Conservation (phyloP, 2,888 invertebrate species). For the Adineta ricciae region DNA sequence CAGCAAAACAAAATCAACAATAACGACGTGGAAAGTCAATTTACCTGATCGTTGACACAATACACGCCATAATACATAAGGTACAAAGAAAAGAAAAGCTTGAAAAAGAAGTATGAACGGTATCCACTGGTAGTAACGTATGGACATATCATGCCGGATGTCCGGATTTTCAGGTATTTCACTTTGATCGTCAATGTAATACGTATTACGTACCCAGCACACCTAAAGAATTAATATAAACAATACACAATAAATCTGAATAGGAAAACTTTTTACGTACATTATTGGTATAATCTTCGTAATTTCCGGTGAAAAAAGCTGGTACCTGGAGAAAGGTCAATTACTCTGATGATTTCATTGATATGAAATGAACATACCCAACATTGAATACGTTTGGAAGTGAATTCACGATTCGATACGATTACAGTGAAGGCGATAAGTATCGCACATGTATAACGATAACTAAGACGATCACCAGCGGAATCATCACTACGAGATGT, state of each 20-base stretch:
- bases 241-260: too few species aligned
- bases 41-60: constrained; percentile 28
- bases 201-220: constrained; percentile 33
- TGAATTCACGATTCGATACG: background rate
- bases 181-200: constrained; percentile 27
- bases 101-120: constrained; percentile 33
- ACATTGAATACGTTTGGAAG: background rate
- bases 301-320: constrained; percentile 24
- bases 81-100: constrained; percentile 33
- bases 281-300: constrained; percentile 34
- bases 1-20: background rate
- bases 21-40: too few species aligned
- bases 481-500: constrained; percentile 21
- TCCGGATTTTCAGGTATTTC: constrained; percentile 30
- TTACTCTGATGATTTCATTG: background rate
- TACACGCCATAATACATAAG: constrained; percentile 33
- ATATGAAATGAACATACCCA: background rate
- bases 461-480: background rate
- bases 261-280: background rate
- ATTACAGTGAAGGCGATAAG: background rate
- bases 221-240: too few species aligned
- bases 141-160: constrained; percentile 5
- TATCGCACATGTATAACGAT: constrained; percentile 15
- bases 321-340: background rate
- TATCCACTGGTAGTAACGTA: constrained; percentile 34